phyloP scores from a whole-genome alignment of 2,797 vertebrate species.

The Brachyrhaphis roseni region DNA sequence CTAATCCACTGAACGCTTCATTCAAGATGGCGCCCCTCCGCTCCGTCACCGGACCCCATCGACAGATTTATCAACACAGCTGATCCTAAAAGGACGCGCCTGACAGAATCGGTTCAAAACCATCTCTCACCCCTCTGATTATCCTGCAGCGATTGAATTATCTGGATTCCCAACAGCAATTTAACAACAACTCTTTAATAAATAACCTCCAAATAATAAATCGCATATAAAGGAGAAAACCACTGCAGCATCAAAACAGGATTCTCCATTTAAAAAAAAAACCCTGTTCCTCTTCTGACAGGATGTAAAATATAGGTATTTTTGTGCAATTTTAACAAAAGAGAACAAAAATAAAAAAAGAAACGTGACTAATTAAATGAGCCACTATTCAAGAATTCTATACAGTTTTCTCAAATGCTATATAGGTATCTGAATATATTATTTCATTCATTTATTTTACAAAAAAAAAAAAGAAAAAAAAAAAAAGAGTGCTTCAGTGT shows the following conservation, averaged over 20 bases:
- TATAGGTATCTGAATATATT: constrained; percentile 85
- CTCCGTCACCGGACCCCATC: background rate
- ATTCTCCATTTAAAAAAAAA: constrained; percentile 36
- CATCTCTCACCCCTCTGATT: constrained; percentile 60
- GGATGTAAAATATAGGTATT: constrained; percentile 55
- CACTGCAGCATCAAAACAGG: constrained; percentile 76
- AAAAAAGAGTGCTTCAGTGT: background rate
- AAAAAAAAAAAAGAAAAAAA: constrained; percentile 65
- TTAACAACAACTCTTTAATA: constrained; percentile 64
- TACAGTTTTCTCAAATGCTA: constrained; percentile 82
- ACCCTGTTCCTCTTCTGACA: constrained; percentile 35
- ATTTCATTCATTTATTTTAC: constrained; percentile 81
- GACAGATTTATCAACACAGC: constrained; percentile 3
- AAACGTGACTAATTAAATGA: constrained; percentile 79
- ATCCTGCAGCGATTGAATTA: constrained; percentile 76
- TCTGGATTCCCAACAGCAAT: constrained; percentile 69
- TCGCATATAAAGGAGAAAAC: constrained; percentile 52
- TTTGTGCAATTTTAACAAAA: constrained; percentile 57
- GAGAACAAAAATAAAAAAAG: constrained; percentile 59
- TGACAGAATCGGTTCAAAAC: background rate
- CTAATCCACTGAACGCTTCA: background rate
- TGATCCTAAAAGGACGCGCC: background rate
- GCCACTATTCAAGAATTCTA: constrained; percentile 83
- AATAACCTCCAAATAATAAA: constrained; percentile 65
- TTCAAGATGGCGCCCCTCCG: no score